A percentile compares a stretch with the other conserved stretches of the same genome.
Evolutionary conservation across 2,888 invertebrate genomes (phyloP).

Genomic region (Leptinotarsa peninsularis): DNA sequence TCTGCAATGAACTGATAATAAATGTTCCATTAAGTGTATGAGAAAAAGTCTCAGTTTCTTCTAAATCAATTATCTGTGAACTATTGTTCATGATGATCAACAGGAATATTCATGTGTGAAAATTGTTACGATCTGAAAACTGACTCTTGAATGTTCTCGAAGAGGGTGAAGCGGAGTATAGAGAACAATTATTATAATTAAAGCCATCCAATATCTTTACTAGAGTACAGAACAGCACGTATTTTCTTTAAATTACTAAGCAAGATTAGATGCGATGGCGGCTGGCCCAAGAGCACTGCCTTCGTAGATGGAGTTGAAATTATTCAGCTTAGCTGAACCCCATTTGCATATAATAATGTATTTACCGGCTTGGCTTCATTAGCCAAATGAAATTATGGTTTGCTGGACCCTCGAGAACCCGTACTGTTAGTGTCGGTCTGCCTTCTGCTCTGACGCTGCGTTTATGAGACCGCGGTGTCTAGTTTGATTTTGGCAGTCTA

Average conservation of each 20-base stretch:
- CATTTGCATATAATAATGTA: slow-evolving; percentile 65
- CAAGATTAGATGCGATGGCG: slow-evolving; percentile 39
- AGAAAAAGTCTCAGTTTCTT: too few relatives aligned
- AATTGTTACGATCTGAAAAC: background rate
- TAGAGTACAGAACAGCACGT: slow-evolving; percentile 19
- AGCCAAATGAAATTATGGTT: slow-evolving; percentile 63
- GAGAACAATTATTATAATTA: slow-evolving; percentile 31
- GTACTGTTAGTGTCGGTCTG: slow-evolving; percentile 43
- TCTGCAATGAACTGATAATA: too few relatives aligned
- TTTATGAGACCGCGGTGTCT: slow-evolving; percentile 48
- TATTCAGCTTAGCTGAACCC: slow-evolving; percentile 59
- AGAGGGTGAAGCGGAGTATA: background rate
- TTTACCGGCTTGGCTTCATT: slow-evolving; percentile 63
- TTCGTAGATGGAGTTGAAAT: slow-evolving; percentile 45
- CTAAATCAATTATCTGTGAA: too few relatives aligned
- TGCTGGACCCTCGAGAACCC: slow-evolving; percentile 53
- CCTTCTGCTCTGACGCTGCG: slow-evolving; percentile 43
- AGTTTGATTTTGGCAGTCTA: slow-evolving; percentile 52
- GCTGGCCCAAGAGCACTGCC: slow-evolving; percentile 28
- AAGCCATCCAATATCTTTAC: slow-evolving; percentile 28
- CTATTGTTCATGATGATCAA: background rate
- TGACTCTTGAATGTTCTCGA: background rate
- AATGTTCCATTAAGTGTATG: too few relatives aligned
- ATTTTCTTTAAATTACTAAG: slow-evolving; percentile 43
- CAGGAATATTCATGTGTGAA: background rate